Evolutionary conservation across 2,113 vertebrate genomes (phyloP), one percentile per base, ranked within the genome.

Genomic region (Drymodes brunneopygia): DNA sequence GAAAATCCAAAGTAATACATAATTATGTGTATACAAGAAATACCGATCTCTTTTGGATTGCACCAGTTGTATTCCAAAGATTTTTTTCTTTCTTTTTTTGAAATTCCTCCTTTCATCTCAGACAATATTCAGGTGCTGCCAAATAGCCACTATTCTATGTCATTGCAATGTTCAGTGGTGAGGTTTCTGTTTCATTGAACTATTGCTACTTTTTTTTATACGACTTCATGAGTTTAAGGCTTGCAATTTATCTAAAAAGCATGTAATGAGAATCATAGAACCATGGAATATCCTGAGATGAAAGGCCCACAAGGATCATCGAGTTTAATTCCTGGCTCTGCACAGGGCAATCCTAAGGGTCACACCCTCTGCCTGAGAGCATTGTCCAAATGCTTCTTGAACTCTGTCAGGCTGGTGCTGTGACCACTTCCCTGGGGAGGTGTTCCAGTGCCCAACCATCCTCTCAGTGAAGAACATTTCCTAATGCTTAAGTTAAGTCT

Each of bases 381-480:
- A 1, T 7, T n/a, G 28, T 70, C n/a, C 15, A 54, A 87, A n/a
- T 0, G 2, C 19, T 40, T 54, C 20, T 22, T 47, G 24, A 25
- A 10, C 15, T 47, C 66, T 33, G 9, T 16, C 38, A 9, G 57
- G 35, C 25, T 12, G 24, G 17, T 53, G 28, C 38, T 53, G 29
- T 15, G 54, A 54, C n/a, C 24, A 35, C 9, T 40, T 14, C 9
- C 17, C 14, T 47, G 38, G 29, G 9, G 6, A 61, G 9, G 9
- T 69, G 7, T 47, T 40, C 6, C 29, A 40, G 70, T 19, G 16
- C 4, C 24, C 9, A 15, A 1, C 1, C 16, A 31, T 3, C 2
- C 16, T 53, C 11, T 60, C 29, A 9, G 6, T 18, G 28, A 31
- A 31, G 6, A 81, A 25, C 13, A 13, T 81, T 29, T 20, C 17